Percentiles rank a stretch among this genome's conserved stretches.
phyloP scores from a whole-genome alignment of 1,140 invertebrate genomes.

The Antheraea pernyi region DNA sequence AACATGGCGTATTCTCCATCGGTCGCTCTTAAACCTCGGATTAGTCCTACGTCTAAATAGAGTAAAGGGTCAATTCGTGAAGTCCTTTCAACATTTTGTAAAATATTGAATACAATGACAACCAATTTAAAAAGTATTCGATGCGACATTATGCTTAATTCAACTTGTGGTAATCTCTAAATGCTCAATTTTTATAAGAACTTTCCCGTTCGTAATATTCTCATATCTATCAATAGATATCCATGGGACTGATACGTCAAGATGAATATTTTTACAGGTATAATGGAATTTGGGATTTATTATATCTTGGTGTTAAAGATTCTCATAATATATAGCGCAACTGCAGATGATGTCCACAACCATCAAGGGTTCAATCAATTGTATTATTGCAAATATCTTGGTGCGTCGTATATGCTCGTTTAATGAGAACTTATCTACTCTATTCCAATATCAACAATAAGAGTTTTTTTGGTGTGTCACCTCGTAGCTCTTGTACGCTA shows the following conservation, averaged over 20 bases:
- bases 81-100: neutral
- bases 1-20: conserved; percentile 51
- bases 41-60: conserved; percentile 32
- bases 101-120: conserved; percentile 6
- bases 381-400: no score
- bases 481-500: neutral
- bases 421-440: no score
- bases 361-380: no score
- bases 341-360: neutral
- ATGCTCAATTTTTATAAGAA: neutral
- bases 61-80: conserved; percentile 34
- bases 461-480: no score
- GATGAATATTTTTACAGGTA: neutral
- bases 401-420: no score
- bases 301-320: neutral
- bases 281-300: neutral
- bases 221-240: neutral
- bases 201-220: neutral
- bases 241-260: neutral
- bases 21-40: conserved; percentile 33
- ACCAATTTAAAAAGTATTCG: neutral
- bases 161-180: neutral
- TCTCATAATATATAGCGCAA: neutral
- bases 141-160: neutral
- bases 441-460: no score